phyloP scores from a whole-genome alignment of 2,113 vertebrate species.

The Fulica atra region DNA sequence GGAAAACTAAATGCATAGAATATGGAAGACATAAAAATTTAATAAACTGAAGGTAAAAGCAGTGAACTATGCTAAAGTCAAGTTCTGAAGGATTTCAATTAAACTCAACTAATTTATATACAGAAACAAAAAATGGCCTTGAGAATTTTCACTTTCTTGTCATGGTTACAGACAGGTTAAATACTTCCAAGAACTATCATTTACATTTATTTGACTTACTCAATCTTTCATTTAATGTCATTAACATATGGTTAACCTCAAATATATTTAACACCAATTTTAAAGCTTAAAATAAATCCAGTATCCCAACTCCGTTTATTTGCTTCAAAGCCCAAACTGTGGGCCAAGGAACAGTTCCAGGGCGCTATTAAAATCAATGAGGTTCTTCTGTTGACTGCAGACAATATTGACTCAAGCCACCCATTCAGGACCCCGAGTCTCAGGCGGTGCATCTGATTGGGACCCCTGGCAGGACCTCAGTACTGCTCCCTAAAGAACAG shows the following conservation, averaged over 20 bases:
- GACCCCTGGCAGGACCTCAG: not conserved
- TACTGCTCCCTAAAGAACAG: not conserved
- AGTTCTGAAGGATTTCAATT: not conserved
- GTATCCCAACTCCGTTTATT: not conserved
- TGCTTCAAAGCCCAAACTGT: not conserved
- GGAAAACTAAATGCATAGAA: slow-evolving; percentile 63
- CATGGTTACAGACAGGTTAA: not conserved
- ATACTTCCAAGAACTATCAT: slow-evolving; percentile 38
- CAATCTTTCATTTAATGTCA: slow-evolving; percentile 39
- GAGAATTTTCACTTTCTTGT: slow-evolving; percentile 34
- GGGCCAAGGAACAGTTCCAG: not conserved
- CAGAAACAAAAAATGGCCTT: not conserved
- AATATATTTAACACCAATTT: slow-evolving; percentile 33
- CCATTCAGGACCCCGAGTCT: not conserved
- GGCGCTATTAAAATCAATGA: not conserved
- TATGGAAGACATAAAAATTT: slow-evolving; percentile 56
- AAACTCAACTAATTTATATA: not conserved
- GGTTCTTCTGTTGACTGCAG: not conserved
- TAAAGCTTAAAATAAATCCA: not conserved
- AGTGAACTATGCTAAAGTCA: not conserved
- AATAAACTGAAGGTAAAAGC: slow-evolving; percentile 45
- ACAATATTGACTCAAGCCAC: not conserved
- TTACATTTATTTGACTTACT: slow-evolving; percentile 32
- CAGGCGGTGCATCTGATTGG: not conserved
- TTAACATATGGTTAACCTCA: slow-evolving; percentile 52